A percentile compares a stretch with the other conserved stretches of the same genome.
These are phyloP conservation scores for Tragelaphus strepsiceros DNA, from an alignment of 2,113 vertebrate species.

Conservation along the genomic window DNA sequence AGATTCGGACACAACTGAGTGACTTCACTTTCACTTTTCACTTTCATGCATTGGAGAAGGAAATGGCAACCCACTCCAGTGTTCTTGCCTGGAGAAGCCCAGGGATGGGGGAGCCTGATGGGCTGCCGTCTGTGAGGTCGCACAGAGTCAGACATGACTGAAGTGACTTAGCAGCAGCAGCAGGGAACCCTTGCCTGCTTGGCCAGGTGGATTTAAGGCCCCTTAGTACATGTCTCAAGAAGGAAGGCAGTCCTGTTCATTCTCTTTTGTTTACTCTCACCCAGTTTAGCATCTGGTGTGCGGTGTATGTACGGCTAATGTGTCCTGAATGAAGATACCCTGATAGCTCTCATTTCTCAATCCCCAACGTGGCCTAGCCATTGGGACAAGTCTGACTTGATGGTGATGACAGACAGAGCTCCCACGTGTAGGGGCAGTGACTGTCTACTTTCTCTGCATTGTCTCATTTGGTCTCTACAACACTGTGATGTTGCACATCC, in stretches of 20 bases:
- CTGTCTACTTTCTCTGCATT: not conserved
- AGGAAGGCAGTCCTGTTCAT: not conserved
- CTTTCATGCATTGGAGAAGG: too few relatives aligned
- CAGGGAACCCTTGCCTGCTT: not conserved
- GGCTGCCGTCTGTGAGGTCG: too few relatives aligned
- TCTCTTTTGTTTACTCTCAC: not conserved
- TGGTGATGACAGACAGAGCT: not conserved
- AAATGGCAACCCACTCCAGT: too few relatives aligned
- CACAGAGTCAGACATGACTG: too few relatives aligned
- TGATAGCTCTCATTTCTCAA: not conserved
- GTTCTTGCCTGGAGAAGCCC: too few relatives aligned
- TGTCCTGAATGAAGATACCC: not conserved
- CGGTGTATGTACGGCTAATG: not conserved
- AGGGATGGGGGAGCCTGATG: too few relatives aligned
- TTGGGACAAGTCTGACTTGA: not conserved
- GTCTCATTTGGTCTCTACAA: not conserved
- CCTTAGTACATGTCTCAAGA: not conserved
- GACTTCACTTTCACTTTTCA: too few relatives aligned
- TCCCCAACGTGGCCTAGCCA: not conserved
- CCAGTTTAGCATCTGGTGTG: not conserved
- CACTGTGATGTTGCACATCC: not conserved
- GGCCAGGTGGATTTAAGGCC: not conserved
- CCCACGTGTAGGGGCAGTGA: not conserved
- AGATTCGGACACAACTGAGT: too few relatives aligned
- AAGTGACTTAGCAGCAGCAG: too few relatives aligned